Conservation (phyloP, 2,888 invertebrate genomes). For the Lypha dubia region DNA sequence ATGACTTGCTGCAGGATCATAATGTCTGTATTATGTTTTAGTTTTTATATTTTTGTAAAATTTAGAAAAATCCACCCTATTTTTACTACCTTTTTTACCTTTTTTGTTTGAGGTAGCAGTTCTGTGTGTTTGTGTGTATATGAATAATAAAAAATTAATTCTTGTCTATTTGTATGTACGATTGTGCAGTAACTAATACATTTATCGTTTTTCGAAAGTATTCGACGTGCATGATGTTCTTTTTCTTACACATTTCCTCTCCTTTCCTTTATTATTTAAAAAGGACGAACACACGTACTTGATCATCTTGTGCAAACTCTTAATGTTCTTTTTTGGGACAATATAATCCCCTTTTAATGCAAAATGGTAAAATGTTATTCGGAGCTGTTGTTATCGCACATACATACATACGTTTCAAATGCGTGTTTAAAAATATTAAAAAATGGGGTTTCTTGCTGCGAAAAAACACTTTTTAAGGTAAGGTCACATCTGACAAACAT, state of each 20-base stretch:
- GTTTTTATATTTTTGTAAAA: constrained; percentile 14
- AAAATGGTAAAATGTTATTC: background rate
- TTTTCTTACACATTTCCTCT: constrained; percentile 26
- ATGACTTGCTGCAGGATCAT: constrained; percentile 72
- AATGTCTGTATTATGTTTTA: constrained; percentile 72
- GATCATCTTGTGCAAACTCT: constrained; percentile 11
- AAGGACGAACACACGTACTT: constrained; percentile 25
- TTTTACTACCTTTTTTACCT: background rate
- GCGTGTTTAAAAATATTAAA: background rate
- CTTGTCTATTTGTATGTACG: background rate
- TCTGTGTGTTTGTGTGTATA: background rate
- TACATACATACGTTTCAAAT: background rate
- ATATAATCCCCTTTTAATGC: constrained; percentile 26
- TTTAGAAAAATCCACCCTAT: constrained; percentile 18
- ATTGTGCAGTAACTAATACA: background rate
- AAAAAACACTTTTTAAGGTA: no score
- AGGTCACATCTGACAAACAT: no score
- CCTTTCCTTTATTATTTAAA: constrained; percentile 52
- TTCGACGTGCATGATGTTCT: background rate
- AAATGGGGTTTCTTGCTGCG: background rate
- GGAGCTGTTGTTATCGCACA: background rate
- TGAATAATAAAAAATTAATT: background rate
- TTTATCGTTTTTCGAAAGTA: background rate
- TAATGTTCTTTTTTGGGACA: constrained; percentile 28
- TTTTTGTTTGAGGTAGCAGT: background rate